Conservation (phyloP, 2,113 vertebrate genomes). For the Siphamia tubifer region DNA sequence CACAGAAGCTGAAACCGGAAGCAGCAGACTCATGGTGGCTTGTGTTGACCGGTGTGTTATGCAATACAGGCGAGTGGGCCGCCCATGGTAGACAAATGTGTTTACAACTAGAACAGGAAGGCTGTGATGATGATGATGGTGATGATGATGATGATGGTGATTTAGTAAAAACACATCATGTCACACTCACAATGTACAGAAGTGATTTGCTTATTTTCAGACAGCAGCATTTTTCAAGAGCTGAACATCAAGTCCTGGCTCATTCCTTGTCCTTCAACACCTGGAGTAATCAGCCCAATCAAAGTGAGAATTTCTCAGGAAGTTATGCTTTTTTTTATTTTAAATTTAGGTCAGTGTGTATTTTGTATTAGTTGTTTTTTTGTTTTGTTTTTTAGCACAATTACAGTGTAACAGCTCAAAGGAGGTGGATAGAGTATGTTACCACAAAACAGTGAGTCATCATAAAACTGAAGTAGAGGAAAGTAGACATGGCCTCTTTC, state of each 20-base stretch:
- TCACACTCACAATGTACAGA: slow-evolving; percentile 19
- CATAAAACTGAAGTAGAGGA: slow-evolving; percentile 22
- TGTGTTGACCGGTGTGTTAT: slow-evolving; percentile 20
- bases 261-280: slow-evolving; percentile 50
- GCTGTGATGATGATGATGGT: slow-evolving; percentile 27
- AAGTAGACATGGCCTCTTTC: no score
- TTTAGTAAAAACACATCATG: slow-evolving; percentile 25
- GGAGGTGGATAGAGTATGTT: slow-evolving; percentile 8
- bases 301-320: slow-evolving; percentile 1
- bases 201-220: slow-evolving; percentile 39
- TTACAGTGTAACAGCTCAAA: slow-evolving; percentile 30
- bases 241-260: slow-evolving; percentile 58
- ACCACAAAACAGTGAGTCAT: slow-evolving; percentile 34
- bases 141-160: slow-evolving; percentile 27
- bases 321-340: slow-evolving; percentile 5
- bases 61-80: slow-evolving; percentile 20
- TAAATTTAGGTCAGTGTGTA: slow-evolving; percentile 13
- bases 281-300: slow-evolving; percentile 42
- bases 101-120: slow-evolving; percentile 28
- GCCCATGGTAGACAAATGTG: not conserved
- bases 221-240: slow-evolving; percentile 54
- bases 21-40: slow-evolving; percentile 30
- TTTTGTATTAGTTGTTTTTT: no score
- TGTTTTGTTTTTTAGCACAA: slow-evolving; percentile 27
- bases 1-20: slow-evolving; percentile 40